Conservation (phyloP, 2,113 vertebrate species). For the Myrmecobius fasciatus region DNA sequence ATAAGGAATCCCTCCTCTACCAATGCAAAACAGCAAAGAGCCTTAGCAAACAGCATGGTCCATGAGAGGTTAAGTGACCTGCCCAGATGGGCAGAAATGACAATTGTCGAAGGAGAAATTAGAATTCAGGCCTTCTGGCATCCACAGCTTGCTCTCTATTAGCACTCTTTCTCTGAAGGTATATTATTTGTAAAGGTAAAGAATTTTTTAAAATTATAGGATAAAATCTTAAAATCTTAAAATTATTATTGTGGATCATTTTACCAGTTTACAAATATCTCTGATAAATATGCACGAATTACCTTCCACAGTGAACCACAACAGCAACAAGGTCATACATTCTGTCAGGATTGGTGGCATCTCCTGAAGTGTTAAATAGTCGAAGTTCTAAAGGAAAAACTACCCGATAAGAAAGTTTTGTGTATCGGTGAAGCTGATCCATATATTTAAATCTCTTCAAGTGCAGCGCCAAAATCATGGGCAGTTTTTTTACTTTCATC, state of each 20-base stretch:
- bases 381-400: conserved; percentile 91
- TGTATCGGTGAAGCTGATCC: conserved; percentile 91
- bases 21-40: not conserved
- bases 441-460: conserved; percentile 92
- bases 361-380: conserved; percentile 90
- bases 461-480: conserved; percentile 91
- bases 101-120: not conserved
- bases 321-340: conserved; percentile 92
- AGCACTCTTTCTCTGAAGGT: not conserved
- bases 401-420: conserved; percentile 90
- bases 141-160: not conserved
- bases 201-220: not conserved
- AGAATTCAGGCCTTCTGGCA: not conserved
- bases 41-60: not conserved
- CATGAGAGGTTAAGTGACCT: not conserved
- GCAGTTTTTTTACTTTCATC: conserved; percentile 92
- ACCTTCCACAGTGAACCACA: conserved; percentile 92
- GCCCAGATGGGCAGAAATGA: not conserved
- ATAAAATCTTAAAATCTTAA: not conserved
- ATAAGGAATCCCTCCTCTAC: not conserved
- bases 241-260: fast-evolving
- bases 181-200: not conserved
- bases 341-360: conserved; percentile 90
- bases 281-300: conserved; percentile 2
- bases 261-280: not conserved